Percentiles rank a stretch among this genome's conserved stretches.
phyloP scores from a whole-genome alignment of 2,888 invertebrate genomes.

The Muschampia plurimacula region DNA sequence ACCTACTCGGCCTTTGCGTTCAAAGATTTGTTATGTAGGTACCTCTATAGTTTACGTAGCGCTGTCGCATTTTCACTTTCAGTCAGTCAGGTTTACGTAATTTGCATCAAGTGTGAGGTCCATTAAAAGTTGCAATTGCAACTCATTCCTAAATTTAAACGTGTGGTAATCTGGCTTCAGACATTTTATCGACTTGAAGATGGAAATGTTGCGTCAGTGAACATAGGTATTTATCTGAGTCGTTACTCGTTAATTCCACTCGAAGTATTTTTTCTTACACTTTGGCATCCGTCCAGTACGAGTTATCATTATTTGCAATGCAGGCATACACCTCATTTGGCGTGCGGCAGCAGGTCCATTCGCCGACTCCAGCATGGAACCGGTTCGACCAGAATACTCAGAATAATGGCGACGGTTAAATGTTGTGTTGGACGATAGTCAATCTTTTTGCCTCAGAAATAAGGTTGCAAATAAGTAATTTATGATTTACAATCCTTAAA shows the following conservation, averaged over 20 bases:
- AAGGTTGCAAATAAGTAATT: conserved; percentile 56
- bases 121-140: conserved; percentile 14
- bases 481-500: conserved; percentile 50
- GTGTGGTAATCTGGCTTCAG: conserved; percentile 20
- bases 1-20: conserved; percentile 48
- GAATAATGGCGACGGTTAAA: conserved; percentile 65
- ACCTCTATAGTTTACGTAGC: conserved; percentile 2
- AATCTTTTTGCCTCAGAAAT: conserved; percentile 53
- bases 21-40: conserved; percentile 31
- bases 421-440: conserved; percentile 54
- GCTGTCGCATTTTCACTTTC: conserved; percentile 1
- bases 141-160: not conserved
- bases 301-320: conserved; percentile 66
- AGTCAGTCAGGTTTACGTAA: not conserved
- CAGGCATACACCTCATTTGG: conserved; percentile 77
- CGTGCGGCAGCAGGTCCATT: conserved; percentile 79
- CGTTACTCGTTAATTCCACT: conserved; percentile 41
- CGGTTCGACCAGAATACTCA: conserved; percentile 81
- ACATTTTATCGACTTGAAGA: conserved; percentile 29
- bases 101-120: not conserved
- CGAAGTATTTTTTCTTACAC: conserved; percentile 47
- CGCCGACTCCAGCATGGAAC: conserved; percentile 73
- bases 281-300: conserved; percentile 55
- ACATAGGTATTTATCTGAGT: conserved; percentile 28
- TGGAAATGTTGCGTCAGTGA: conserved; percentile 34